Percentiles rank a stretch among this genome's conserved stretches.
These are phyloP conservation scores for Laspeyria flexula DNA, from an alignment of 2,888 invertebrate species.

Conservation along the genomic window DNA sequence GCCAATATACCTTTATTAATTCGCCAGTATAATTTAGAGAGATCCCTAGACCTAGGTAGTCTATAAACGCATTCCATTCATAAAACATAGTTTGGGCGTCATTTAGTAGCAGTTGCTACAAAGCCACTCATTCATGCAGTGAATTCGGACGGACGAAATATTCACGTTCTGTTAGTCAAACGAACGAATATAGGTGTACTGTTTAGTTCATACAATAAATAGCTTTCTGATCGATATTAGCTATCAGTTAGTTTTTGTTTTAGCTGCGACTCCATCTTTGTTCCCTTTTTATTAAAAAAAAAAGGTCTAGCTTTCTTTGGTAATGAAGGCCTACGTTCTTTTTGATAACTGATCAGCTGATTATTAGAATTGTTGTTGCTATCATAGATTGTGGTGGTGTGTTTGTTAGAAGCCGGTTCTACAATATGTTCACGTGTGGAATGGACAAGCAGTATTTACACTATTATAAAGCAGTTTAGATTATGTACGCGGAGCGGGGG, in stretches of 20 bases:
- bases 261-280: too few species aligned
- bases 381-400: too few species aligned
- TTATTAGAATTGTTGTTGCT: too few species aligned
- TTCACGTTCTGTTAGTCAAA: conserved; percentile 73
- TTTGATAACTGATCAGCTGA: neutral
- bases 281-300: too few species aligned
- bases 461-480: conserved; percentile 37
- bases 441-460: conserved; percentile 38
- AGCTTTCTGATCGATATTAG: conserved; percentile 9
- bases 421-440: conserved; percentile 26
- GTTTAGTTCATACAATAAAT: conserved; percentile 29
- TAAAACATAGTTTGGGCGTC: conserved; percentile 50
- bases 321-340: too few species aligned
- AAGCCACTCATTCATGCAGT: conserved; percentile 62
- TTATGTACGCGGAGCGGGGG: conserved; percentile 31
- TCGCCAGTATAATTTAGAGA: conserved; percentile 16
- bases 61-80: conserved; percentile 48
- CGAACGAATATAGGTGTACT: conserved; percentile 44
- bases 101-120: conserved; percentile 54
- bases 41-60: conserved; percentile 33
- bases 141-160: conserved; percentile 66
- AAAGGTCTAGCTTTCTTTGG: too few species aligned
- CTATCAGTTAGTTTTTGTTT: too few species aligned
- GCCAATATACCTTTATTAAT: neutral
- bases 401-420: neutral